phyloP scores from a whole-genome alignment of 2,888 invertebrate genomes.

The Chironomus riparius region DNA sequence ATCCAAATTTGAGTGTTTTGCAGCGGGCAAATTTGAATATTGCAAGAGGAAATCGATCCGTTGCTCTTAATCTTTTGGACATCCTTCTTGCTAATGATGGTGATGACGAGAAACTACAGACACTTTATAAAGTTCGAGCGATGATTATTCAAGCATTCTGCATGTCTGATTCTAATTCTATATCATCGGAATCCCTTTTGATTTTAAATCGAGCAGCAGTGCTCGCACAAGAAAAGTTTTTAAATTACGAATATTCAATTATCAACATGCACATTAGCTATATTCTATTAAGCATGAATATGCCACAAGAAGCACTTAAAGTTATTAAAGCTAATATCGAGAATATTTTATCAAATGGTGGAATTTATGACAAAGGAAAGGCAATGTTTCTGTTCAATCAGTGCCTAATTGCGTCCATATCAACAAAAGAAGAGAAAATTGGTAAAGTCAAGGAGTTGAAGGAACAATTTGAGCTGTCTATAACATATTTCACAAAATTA shows the following conservation, averaged over 20 bases:
- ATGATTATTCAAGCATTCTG: constrained; percentile 61
- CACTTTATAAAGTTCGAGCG: constrained; percentile 49
- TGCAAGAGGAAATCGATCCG: constrained; percentile 39
- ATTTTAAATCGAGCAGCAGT: constrained; percentile 63
- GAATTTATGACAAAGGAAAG: constrained; percentile 69
- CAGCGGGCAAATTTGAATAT: constrained; percentile 41
- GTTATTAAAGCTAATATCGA: constrained; percentile 62
- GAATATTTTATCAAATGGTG: constrained; percentile 69
- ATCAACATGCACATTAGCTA: constrained; percentile 73
- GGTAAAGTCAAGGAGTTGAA: constrained; percentile 39
- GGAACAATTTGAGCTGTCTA: constrained; percentile 55
- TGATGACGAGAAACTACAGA: constrained; percentile 40
- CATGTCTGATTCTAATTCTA: constrained; percentile 43
- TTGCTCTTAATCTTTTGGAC: constrained; percentile 38
- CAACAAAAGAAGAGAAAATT: constrained; percentile 44
- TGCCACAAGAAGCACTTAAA: constrained; percentile 65
- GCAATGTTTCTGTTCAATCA: constrained; percentile 66
- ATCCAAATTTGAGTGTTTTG: constrained; percentile 57
- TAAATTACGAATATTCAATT: constrained; percentile 66
- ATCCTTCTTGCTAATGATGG: constrained; percentile 32
- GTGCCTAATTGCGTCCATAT: constrained; percentile 62
- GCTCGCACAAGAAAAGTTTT: constrained; percentile 61
- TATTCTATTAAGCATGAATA: constrained; percentile 63
- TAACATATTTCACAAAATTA: constrained; percentile 59
- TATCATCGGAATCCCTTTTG: constrained; percentile 49